Evolutionary conservation across 2,797 vertebrate genomes (phyloP).

Genomic region (Melopsittacus undulatus): DNA sequence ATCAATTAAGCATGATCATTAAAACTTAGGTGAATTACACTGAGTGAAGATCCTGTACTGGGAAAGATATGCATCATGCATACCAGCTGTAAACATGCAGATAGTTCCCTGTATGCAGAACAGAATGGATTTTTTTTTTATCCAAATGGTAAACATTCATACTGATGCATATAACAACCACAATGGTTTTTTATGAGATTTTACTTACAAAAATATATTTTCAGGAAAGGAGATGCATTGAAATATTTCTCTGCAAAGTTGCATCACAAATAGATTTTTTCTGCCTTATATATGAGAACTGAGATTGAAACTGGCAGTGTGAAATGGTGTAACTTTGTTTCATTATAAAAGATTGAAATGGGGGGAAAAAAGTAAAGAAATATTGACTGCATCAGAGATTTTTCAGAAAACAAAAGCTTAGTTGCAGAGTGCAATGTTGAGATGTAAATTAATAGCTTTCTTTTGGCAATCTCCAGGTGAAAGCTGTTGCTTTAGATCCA

Average conservation of each 20-base stretch:
- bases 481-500: conserved; percentile 88
- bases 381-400: background rate
- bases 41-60: background rate
- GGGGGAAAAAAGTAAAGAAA: background rate
- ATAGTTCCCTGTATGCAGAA: background rate
- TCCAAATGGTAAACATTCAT: background rate
- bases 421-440: background rate
- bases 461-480: conserved; percentile 81
- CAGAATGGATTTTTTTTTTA: background rate
- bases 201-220: background rate
- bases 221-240: background rate
- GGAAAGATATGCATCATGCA: background rate
- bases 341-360: background rate
- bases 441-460: background rate
- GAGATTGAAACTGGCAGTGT: background rate
- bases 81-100: background rate
- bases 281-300: background rate
- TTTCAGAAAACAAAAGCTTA: background rate
- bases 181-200: background rate
- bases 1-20: background rate
- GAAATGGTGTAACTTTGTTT: background rate
- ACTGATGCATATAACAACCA: background rate
- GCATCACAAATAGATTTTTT: background rate
- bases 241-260: background rate
- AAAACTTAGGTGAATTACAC: background rate